These are phyloP conservation scores for Ophioninae sp. DNA, from an alignment of 2,888 invertebrate genomes.

Conservation along the genomic window DNA sequence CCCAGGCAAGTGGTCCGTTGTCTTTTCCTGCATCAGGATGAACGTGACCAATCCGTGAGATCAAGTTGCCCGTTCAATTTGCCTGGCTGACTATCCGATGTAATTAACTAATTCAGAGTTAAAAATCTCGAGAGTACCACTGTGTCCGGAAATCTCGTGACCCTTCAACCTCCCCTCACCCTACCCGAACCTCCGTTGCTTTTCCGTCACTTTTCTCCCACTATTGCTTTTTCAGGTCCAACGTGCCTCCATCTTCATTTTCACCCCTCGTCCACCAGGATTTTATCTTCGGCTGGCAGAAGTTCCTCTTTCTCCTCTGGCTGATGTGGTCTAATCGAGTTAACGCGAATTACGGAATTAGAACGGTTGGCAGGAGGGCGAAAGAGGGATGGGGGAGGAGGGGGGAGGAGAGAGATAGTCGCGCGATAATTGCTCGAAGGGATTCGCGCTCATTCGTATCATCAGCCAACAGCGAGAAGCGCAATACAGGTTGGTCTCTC, in stretches of 20 bases:
- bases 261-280: not conserved
- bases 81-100: slow-evolving; percentile 37
- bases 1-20: not conserved
- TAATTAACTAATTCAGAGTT: slow-evolving; percentile 52
- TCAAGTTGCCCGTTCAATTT: slow-evolving; percentile 51
- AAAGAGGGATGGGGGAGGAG: not conserved
- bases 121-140: slow-evolving; percentile 37
- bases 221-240: not conserved
- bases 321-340: slow-evolving; percentile 58
- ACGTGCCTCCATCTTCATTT: not conserved
- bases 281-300: slow-evolving; percentile 50
- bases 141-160: slow-evolving; percentile 22
- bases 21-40: not conserved
- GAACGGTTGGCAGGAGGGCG: slow-evolving; percentile 41
- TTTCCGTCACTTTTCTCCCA: too few species aligned
- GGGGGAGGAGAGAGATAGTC: slow-evolving; percentile 17
- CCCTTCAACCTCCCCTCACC: not conserved
- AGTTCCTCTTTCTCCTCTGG: slow-evolving; percentile 21
- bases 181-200: too few species aligned
- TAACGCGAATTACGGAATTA: slow-evolving; percentile 61
- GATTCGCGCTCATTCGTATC: slow-evolving; percentile 46
- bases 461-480: slow-evolving; percentile 35
- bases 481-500: slow-evolving; percentile 16
- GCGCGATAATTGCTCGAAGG: slow-evolving; percentile 57
- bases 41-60: not conserved